Evolutionary conservation across 2,888 invertebrate genomes (phyloP), one percentile per base, ranked within the genome.

Genomic region (Perizoma flavofasciatum): DNA sequence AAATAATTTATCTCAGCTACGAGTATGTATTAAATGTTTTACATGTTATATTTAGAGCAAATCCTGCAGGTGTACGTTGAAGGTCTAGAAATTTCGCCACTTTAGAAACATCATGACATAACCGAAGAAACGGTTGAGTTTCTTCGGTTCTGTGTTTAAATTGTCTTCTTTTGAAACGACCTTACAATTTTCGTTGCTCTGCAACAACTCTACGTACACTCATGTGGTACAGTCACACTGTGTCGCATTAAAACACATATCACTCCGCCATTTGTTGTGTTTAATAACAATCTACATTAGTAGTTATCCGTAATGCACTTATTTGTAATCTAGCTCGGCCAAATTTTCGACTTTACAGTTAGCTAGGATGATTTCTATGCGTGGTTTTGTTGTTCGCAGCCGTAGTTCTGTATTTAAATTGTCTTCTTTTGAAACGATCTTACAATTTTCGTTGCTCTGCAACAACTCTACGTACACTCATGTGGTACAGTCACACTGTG

Each of bases 201-300:
- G 4, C 9, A 45, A 39, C 46, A 46, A 44, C 46, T 11, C 22
- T n/a, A n/a, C n/a, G n/a, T n/a, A 35, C 10, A 41, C 5, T 22
- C 6, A 22, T 5, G 6, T 11, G 44, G 44, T 44, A 44, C 44
- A 5, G 43, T 44, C 43, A 22, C 56, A 58, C 59, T 55, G 61
- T 68, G 70, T 72, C 72, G 62, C 71, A 64, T 64, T 59, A 54
- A 67, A 63, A 66, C 62, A 67, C 59, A 59, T 65, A 61, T 68
- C 56, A 59, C 11, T 48, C 45, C 41, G 37, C 41, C 59, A 35
- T 59, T 67, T 66, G 66, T 69, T 33, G 47, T 32, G 62, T 47
- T 61, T 53, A 69, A 65, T 56, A 53, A n/a, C n/a, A 32, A 22
- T 22, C 22, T 22, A 22, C 3, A 22, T 3, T 22, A 22, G 3